These are phyloP conservation scores for Parnassius mnemosyne DNA, from an alignment of 2,888 invertebrate genomes.

Conservation along the genomic window DNA sequence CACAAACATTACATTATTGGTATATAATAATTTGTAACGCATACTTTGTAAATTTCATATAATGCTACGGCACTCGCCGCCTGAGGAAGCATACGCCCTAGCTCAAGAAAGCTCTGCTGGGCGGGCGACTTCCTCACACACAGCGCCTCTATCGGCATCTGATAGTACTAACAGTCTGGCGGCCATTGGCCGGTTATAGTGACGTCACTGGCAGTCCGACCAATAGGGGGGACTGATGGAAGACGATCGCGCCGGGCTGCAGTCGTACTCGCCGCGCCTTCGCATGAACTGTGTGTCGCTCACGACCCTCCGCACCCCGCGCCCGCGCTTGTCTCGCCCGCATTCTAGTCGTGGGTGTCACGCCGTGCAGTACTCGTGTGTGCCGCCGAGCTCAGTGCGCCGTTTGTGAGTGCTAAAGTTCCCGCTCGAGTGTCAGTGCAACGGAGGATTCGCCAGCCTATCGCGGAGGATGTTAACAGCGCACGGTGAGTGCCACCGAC, in stretches of 20 bases:
- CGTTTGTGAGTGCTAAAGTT: conserved; percentile 77
- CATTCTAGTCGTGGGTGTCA: conserved; percentile 80
- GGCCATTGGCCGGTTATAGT: conserved; percentile 60
- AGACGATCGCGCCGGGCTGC: conserved; percentile 66
- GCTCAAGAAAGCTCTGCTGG: conserved; percentile 75
- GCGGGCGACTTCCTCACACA: conserved; percentile 69
- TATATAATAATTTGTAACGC: background rate
- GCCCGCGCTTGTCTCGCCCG: conserved; percentile 72
- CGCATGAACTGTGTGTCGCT: conserved; percentile 73
- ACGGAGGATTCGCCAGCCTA: conserved; percentile 66
- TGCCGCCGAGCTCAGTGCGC: conserved; percentile 76
- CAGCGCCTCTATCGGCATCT: conserved; percentile 59
- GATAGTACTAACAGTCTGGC: conserved; percentile 45
- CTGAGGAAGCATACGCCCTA: conserved; percentile 74
- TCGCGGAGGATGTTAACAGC: conserved; percentile 80
- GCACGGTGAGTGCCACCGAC: conserved; percentile 72
- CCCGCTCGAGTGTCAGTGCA: conserved; percentile 78
- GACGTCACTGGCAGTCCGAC: conserved; percentile 67
- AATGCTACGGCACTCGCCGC: conserved; percentile 51
- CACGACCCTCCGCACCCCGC: conserved; percentile 55
- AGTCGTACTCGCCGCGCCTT: conserved; percentile 77
- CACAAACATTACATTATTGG: background rate
- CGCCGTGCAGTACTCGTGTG: conserved; percentile 78
- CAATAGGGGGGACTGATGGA: conserved; percentile 61
- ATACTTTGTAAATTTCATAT: conserved; percentile 37